Evolutionary conservation across 2,113 vertebrate species (phyloP).

Genomic region (Mungos mungo): DNA sequence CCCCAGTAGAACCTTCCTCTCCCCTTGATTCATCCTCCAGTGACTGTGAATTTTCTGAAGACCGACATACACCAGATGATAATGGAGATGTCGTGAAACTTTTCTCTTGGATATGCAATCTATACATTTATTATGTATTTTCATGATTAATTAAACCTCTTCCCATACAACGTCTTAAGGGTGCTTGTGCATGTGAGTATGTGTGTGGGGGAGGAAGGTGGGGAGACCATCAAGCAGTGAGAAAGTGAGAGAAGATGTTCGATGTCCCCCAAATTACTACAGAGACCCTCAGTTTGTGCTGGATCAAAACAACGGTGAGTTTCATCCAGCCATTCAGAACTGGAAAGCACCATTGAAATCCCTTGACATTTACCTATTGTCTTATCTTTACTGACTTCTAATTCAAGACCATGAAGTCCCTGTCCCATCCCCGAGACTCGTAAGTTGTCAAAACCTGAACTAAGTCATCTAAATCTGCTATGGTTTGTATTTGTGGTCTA

Average conservation of each 20-base stretch:
- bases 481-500: slow-evolving; percentile 13
- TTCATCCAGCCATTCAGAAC: slow-evolving; percentile 14
- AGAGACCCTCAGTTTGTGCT: neutral
- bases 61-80: neutral
- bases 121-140: neutral
- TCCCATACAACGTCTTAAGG: neutral
- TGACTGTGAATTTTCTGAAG: slow-evolving; percentile 33
- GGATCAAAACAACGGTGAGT: neutral
- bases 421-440: neutral
- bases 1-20: neutral
- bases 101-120: neutral
- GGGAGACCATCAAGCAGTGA: neutral
- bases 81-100: neutral
- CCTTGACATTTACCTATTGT: neutral
- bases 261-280: neutral
- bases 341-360: neutral
- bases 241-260: neutral
- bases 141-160: slow-evolving; percentile 32
- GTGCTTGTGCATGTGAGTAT: neutral
- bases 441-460: neutral
- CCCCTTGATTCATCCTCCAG: neutral
- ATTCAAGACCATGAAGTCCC: neutral
- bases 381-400: neutral
- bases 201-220: rapidly evolving
- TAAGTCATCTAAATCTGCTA: slow-evolving; percentile 32